Base-by-base conservation (phyloP, 1,140 invertebrate species). In the Reticulitermes speratus region DNA sequence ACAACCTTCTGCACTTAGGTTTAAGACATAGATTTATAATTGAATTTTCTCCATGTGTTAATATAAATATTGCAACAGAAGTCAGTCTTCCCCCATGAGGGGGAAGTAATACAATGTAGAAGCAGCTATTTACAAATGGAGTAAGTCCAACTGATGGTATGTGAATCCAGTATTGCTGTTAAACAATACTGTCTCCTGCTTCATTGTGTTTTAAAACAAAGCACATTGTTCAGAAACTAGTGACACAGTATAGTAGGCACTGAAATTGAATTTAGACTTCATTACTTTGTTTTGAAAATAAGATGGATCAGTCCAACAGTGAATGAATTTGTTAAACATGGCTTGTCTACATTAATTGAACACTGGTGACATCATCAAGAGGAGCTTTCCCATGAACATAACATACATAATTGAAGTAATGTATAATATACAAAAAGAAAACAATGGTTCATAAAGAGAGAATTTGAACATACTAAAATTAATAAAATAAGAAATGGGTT, bases 1-100 rank as follows among this genome's bases (percentile, higher is more conserved):
- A 75, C 65, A 75, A 75, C 65, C 25, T 75, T 75, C 65, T 75
- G 65, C 65, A 75, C 65, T 30, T 75, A 75, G 65, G 65, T 75
- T 75, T 75, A 75, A 75, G 65, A 75, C 65, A 75, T 75, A 75
- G 25, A 75, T 75, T 30, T 75, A 75, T 75, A 75, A 75, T 75
- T 75, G n/a, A n/a, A 75, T 75, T 75, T 75, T 75, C 65, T 75
- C 65, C 65, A 75, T 75, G 65, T 75, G 65, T 75, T 75, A 30
- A 75, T 75, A 75, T 75, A 75, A 75, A 75, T 75, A 75, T 75
- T 30, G n/a, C 65, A 75, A 30, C 65, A 75, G 65, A 75, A 75
- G n/a, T 75, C 65, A 75, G n/a, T 25, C 65, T 75, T 75, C 21
- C 21, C 59, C 5, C n/a, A 75, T n/a, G 65, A n/a, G 1, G 7